Base-by-base conservation (phyloP, 2,797 vertebrate species). In the Novumbra hubbsi region DNA sequence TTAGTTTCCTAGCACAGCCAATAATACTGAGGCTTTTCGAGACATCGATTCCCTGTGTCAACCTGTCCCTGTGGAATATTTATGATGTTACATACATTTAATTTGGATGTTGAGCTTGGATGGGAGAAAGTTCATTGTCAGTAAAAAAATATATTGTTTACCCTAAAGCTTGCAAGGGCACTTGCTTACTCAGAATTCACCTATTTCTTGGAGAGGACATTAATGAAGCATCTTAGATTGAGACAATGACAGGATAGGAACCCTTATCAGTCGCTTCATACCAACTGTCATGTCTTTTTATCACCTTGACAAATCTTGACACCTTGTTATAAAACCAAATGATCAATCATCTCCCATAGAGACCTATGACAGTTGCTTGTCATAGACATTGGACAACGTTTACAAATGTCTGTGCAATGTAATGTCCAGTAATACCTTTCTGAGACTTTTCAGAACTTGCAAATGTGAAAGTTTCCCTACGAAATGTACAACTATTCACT, bases 61-160 rank as follows among this genome's bases (percentile, higher is more conserved):
- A 89, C 91, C 85, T 93, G 92, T 94, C 94, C 92, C 91, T 81
- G 81, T 87, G 87, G 91, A 93, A 92, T 94, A 94, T 94, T 92
- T 94, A 94, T 92, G 90, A 92, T 92, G 90, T 92, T 94, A 94
- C 93, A 93, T 92, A 92, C 89, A 92, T 94, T 94, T 94, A 94
- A 94, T 94, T 93, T 93, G 90, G 81, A 82, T 83, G 85, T 73
- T 81, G 76, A 84, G 87, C 38, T 84, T 74, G 91, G 90, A 89
- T 91, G 88, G 86, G 85, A 89, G 87, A 92, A 92, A 93, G 88
- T 88, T 90, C 88, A 89, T 83, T 88, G 91, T 92, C 92, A 93
- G 90, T 92, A 83, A 82, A 85, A 88, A 77, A 73, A 66, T 62
- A 12, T n/a, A 19, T 82, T 80, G 73, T 87, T 83, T 90, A 85